Evolutionary conservation across 2,888 invertebrate genomes (phyloP), one percentile per base, ranked within the genome.

Genomic region (Stenoptilia bipunctidactyla): DNA sequence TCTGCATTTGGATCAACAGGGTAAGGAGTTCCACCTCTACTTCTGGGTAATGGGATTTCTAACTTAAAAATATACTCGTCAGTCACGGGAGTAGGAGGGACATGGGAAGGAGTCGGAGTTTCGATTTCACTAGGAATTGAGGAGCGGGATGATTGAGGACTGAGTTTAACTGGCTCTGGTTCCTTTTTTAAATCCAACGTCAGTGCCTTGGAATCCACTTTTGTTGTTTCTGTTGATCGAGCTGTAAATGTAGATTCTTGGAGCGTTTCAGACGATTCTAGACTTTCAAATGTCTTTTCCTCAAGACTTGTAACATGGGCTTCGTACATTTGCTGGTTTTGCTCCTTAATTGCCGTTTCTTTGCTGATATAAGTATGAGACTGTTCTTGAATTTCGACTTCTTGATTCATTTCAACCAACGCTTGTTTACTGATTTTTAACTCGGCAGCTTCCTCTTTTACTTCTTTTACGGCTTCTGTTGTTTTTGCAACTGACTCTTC

Each of bases 51-150:
- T 8, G 69, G 66, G 0, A 68, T 61, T 36, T 59, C 48, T 1
- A 83, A 57, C 45, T 70, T 66, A 39, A 83, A 83, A 0, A 83
- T 49, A 40, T 83, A 83, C 58, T 80, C 80, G 34, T 83, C 82
- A 1, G 69, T 73, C 33, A 82, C 39, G 10, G 83, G 83, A 1
- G 80, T 79, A 0, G 74, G 71, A 1, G 77, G 79, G 1, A 60
- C 49, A 0, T 61, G 63, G 1, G 67, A 52, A 0, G 79, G 75
- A 0, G 67, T 70, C 0, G 67, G 66, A 3, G 66, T 69, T 1
- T 55, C 44, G 12, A 61, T 65, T 1, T 59, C 51, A n/a, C 53
- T 61, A 2, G 30, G n/a, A 10, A 30, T 12, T 4, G 30, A 30
- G 4, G 30, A 30, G 3, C 2, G 9, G 3, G 30, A 30, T n/a